Percentiles rank a stretch among this genome's conserved stretches.
Conservation (phyloP, 1,140 invertebrate species). For the Berghia stephanieae region DNA sequence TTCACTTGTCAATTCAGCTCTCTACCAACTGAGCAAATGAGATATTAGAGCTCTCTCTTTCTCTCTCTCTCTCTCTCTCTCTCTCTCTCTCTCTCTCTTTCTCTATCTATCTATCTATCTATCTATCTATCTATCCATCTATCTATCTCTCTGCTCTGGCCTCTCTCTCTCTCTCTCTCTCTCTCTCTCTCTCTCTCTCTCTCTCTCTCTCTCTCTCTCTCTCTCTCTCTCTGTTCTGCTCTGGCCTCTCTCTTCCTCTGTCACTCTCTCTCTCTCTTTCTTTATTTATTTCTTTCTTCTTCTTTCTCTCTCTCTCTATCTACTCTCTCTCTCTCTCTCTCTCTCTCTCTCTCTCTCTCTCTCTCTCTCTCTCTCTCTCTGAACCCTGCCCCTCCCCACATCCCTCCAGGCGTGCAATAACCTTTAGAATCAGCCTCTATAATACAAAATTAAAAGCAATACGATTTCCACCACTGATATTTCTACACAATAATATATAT, state of each 20-base stretch:
- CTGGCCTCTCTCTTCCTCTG: neutral
- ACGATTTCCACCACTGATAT: no score
- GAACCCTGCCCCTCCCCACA: no score
- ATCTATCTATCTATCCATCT: no score
- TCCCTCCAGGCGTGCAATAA: no score
- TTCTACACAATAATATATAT: no score
- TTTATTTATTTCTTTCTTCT: neutral
- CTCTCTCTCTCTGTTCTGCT: neutral
- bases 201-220: slow-evolving; percentile 9
- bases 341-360: slow-evolving; percentile 17
- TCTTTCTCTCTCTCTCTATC: no score
- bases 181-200: slow-evolving; percentile 1
- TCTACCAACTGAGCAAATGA: neutral
- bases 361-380: slow-evolving; percentile 11
- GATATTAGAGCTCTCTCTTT: no score
- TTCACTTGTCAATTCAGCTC: no score
- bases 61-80: slow-evolving; percentile 15
- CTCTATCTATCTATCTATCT: no score
- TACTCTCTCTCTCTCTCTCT: slow-evolving; percentile 16
- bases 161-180: slow-evolving; percentile 1
- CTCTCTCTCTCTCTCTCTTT: slow-evolving; percentile 11
- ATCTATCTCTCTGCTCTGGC: no score
- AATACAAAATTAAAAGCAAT: no score
- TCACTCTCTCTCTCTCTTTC: slow-evolving; percentile 5
- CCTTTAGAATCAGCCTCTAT: no score